Conservation (phyloP, 2,888 invertebrate species). For the Octodonta nipae region DNA sequence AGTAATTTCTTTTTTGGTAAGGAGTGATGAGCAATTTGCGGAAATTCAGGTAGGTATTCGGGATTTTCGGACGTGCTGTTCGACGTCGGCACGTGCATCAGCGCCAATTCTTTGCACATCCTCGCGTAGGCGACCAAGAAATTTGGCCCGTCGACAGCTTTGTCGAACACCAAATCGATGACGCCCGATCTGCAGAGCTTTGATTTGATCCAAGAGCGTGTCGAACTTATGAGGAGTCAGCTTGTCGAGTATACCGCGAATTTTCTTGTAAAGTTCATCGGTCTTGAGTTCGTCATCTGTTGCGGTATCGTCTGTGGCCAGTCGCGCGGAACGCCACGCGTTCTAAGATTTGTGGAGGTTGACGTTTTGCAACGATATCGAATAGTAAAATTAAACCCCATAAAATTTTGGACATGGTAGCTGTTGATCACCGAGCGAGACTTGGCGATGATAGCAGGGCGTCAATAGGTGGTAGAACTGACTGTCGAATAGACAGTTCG, state of each 20-base stretch:
- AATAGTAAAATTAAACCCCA: slow-evolving; percentile 62
- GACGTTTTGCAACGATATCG: slow-evolving; percentile 59
- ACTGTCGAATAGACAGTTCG: slow-evolving; percentile 30
- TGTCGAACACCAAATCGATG: slow-evolving; percentile 61
- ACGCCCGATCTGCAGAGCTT: slow-evolving; percentile 53
- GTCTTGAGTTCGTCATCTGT: slow-evolving; percentile 39
- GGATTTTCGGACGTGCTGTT: too few relatives aligned
- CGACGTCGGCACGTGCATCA: slow-evolving; percentile 41
- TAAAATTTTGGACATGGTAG: slow-evolving; percentile 50
- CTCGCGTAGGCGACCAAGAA: slow-evolving; percentile 85
- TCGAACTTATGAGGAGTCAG: slow-evolving; percentile 89
- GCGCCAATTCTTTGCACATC: slow-evolving; percentile 61
- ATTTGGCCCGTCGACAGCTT: slow-evolving; percentile 88
- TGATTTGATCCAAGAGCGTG: slow-evolving; percentile 65
- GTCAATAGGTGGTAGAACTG: slow-evolving; percentile 24
- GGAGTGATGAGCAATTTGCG: slow-evolving; percentile 65
- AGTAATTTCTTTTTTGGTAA: too few relatives aligned
- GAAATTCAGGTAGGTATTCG: slow-evolving; percentile 61
- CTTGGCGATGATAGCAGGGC: slow-evolving; percentile 19
- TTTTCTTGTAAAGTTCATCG: slow-evolving; percentile 60
- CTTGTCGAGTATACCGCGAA: slow-evolving; percentile 83
- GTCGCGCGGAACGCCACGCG: slow-evolving; percentile 74
- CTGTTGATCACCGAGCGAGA: slow-evolving; percentile 38
- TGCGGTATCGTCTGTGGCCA: slow-evolving; percentile 33
- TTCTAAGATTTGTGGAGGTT: slow-evolving; percentile 76